A percentile compares a stretch with the other conserved stretches of the same genome.
phyloP scores from a whole-genome alignment of 2,888 invertebrate genomes.

The Aromia moschata region DNA sequence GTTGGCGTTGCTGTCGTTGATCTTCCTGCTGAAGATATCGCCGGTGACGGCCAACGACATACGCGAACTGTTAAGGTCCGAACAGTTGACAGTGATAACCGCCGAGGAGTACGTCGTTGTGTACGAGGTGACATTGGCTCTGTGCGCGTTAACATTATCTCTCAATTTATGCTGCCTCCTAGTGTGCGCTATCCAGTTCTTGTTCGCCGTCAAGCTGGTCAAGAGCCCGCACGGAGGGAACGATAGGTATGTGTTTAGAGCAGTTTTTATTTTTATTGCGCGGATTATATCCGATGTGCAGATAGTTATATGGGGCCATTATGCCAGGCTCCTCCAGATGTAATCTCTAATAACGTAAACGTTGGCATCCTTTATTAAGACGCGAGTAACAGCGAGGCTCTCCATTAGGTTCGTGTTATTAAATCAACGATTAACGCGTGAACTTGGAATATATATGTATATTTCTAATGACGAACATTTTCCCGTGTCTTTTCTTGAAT shows the following conservation, averaged over 20 bases:
- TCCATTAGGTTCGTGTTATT: too few species aligned
- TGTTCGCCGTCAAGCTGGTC: conserved; percentile 91
- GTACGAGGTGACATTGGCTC: conserved; percentile 89
- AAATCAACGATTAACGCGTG: too few species aligned
- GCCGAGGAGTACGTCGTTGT: conserved; percentile 87
- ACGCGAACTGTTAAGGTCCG: conserved; percentile 66
- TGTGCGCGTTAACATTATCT: conserved; percentile 88
- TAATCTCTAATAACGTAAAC: too few species aligned
- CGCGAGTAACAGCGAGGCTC: too few species aligned
- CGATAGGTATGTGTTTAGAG: conserved; percentile 65
- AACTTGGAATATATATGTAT: too few species aligned
- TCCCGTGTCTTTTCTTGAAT: too few species aligned
- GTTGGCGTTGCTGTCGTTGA: conserved; percentile 82
- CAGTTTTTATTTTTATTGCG: too few species aligned
- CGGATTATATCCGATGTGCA: too few species aligned
- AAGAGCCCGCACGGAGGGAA: conserved; percentile 83
- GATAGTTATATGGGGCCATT: too few species aligned
- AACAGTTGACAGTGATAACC: conserved; percentile 68
- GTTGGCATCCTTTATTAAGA: too few species aligned
- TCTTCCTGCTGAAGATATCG: conserved; percentile 87
- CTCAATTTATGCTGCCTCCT: conserved; percentile 90
- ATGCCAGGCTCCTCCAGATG: too few species aligned
- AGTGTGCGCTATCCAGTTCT: conserved; percentile 93
- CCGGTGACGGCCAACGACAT: conserved; percentile 71
- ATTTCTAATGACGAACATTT: too few species aligned